A percentile compares a stretch with the other conserved stretches of the same genome.
Conservation (phyloP, 1,140 invertebrate genomes). For the Aphidius gifuensis region DNA sequence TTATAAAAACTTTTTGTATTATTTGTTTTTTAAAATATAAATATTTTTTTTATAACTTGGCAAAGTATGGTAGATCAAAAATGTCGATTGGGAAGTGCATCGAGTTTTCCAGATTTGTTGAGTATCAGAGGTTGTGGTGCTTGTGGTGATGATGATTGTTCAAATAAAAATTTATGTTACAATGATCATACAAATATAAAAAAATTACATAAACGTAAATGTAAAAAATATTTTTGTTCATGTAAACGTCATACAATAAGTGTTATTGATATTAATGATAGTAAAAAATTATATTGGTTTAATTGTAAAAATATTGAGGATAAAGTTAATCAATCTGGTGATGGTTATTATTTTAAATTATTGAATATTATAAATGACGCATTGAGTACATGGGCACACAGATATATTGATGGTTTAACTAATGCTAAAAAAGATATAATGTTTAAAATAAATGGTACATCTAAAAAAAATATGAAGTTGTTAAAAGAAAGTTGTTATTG, state of each 20-base stretch:
- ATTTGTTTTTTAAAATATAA: neutral
- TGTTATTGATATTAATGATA: slow-evolving; percentile 50
- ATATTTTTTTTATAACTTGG: slow-evolving; percentile 16
- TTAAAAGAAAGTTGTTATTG: slow-evolving; percentile 53
- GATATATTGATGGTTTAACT: slow-evolving; percentile 47
- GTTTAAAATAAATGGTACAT: slow-evolving; percentile 51
- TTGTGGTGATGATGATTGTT: no score
- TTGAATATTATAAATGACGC: slow-evolving; percentile 45
- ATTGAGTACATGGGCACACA: slow-evolving; percentile 44
- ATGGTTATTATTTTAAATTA: slow-evolving; percentile 50
- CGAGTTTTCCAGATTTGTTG: slow-evolving; percentile 46
- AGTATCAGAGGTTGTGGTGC: slow-evolving; percentile 39
- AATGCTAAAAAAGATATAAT: slow-evolving; percentile 42
- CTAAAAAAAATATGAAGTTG: slow-evolving; percentile 51
- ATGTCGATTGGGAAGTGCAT: slow-evolving; percentile 35
- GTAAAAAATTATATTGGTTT: slow-evolving; percentile 50
- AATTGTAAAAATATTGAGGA: slow-evolving; percentile 49
- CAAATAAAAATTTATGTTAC: neutral
- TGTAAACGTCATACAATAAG: slow-evolving; percentile 51
- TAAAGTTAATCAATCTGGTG: slow-evolving; percentile 45
- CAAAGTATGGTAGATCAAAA: slow-evolving; percentile 52
- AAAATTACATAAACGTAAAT: slow-evolving; percentile 45
- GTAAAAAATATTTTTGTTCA: slow-evolving; percentile 49
- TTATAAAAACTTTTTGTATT: neutral
- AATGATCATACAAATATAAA: slow-evolving; percentile 40